Base-by-base conservation (phyloP, 2,797 vertebrate species). In the Rhinoraja longicauda region DNA sequence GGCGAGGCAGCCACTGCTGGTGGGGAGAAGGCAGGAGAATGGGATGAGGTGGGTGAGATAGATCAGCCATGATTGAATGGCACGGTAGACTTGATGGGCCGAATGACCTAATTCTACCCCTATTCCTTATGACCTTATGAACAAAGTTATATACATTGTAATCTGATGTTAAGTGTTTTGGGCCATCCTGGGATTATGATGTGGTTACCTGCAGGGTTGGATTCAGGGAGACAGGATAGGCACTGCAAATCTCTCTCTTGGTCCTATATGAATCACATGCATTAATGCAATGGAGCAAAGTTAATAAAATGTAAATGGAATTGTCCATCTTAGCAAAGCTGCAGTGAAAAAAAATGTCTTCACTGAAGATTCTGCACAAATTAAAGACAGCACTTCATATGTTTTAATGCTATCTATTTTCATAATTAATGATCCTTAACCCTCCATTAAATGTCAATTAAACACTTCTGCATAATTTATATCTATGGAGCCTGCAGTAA, bases 391-490 rank as follows among this genome's bases (percentile, higher is more conserved):
- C 39, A 73, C 67, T 73, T 72, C 36, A 92, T 73, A 73, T 13
- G 26, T 92, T 92, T 75, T 75, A 53, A 75, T 53, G 67, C 53
- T 26, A 92, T 75, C 12, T 45, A 45, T 73, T 75, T 92, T 92
- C 72, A 75, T 53, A 92, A 92, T 53, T 72, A 92, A 73, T 73
- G 39, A 73, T 75, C 70, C 45, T 75, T 92, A n/a, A 75, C 36
- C 24, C 70, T 75, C 67, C 36, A 53, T 53, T 75, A 75, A 53
- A 92, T 75, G 72, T 53, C 70, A 92, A 75, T 73, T 73, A 75
- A 92, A 29, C 70, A 73, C 29, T 53, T 29, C 36, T 29, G 72
- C 67, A 92, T 91, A 67, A 88, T 88, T 21, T 88, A 88, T 88
- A 64, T 26, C 32, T 91, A 29, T 45, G 70, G 32, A 45, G 70